Conservation (phyloP, 2,797 vertebrate genomes). For the Peromyscus attwateri region DNA sequence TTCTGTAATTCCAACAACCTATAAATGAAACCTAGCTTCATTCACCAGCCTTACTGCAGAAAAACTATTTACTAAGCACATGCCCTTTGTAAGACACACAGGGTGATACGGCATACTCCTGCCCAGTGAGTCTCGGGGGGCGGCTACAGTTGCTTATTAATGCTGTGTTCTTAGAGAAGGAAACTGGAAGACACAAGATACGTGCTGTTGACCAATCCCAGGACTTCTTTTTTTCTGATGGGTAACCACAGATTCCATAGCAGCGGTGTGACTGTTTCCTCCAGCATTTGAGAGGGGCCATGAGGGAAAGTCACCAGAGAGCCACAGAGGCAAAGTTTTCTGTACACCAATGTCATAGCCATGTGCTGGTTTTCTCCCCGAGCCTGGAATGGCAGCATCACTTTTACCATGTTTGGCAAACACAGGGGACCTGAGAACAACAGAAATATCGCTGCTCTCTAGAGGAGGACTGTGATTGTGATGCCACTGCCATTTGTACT, state of each 20-base stretch:
- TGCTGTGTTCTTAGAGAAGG: constrained; percentile 54
- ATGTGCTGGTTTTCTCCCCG: constrained; percentile 36
- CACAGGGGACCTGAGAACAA: neutral
- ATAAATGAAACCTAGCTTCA: neutral
- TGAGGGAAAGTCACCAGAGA: neutral
- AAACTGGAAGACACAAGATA: constrained; percentile 67
- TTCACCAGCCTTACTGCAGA: neutral
- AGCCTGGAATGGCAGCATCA: neutral
- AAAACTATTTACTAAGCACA: neutral
- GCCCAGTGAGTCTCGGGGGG: neutral
- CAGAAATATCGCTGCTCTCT: neutral
- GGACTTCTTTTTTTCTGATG: constrained; percentile 65
- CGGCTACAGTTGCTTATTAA: constrained; percentile 55
- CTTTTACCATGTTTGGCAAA: constrained; percentile 16
- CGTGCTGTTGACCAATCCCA: constrained; percentile 60
- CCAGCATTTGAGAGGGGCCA: constrained; percentile 12
- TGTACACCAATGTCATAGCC: neutral
- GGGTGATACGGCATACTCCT: neutral
- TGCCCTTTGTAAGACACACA: neutral
- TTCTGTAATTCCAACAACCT: constrained; percentile 44
- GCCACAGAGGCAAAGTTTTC: neutral
- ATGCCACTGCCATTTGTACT: neutral
- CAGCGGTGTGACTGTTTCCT: constrained; percentile 23
- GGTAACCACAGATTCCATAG: constrained; percentile 64
- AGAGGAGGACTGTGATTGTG: neutral